Evolutionary conservation across 2,797 vertebrate species (phyloP).

Genomic region (Malurus leucopterus): DNA sequence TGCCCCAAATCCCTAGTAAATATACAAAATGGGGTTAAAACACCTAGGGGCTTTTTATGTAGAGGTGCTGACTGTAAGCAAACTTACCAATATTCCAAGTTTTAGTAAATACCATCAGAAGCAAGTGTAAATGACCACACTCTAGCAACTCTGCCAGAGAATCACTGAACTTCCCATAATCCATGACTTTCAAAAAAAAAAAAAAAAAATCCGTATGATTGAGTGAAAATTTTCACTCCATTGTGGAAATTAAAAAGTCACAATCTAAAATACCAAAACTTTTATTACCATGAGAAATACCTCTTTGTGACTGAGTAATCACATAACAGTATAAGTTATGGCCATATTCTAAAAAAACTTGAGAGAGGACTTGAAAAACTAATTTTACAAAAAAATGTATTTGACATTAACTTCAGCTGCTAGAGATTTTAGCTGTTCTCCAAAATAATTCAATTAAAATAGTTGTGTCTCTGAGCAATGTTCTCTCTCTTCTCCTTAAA

Average conservation of each 20-base stretch:
- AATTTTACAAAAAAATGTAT: neutral
- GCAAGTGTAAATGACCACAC: neutral
- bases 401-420: neutral
- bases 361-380: neutral
- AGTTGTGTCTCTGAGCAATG: neutral
- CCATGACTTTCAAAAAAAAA: neutral
- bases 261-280: neutral
- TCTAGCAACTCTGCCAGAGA: neutral
- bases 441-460: neutral
- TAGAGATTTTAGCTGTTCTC: neutral
- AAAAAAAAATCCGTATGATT: accelerated
- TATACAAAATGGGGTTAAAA: neutral
- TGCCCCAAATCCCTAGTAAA: neutral
- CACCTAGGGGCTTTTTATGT: neutral
- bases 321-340: neutral
- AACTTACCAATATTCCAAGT: neutral
- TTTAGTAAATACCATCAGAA: neutral
- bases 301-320: neutral
- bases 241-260: neutral
- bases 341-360: neutral
- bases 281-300: neutral
- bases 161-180: neutral
- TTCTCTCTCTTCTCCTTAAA: neutral
- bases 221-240: neutral
- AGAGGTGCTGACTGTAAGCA: neutral